Conservation (phyloP, 1,140 invertebrate species). For the Carposina sasakii region DNA sequence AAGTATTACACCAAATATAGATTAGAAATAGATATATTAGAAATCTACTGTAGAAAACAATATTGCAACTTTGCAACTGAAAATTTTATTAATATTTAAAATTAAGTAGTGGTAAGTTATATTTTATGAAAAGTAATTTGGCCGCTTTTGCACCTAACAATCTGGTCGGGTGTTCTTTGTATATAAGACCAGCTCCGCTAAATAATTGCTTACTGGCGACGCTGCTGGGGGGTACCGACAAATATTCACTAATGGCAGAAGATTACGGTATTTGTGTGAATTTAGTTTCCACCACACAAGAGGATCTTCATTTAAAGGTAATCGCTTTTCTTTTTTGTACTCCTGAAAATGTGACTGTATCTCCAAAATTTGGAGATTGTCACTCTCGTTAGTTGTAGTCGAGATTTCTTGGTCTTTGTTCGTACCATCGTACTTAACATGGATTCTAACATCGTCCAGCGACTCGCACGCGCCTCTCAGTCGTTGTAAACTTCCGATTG, state of each 20-base stretch:
- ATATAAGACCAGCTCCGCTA: constrained; percentile 6
- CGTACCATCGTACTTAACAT: not conserved
- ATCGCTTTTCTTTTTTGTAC: no score
- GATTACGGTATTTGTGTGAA: not conserved
- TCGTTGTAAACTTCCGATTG: no score
- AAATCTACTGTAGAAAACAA: no score
- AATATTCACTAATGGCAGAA: constrained; percentile 2
- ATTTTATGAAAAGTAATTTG: constrained; percentile 8
- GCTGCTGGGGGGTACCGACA: not conserved
- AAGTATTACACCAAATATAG: no score
- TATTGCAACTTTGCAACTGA: no score
- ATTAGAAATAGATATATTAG: no score
- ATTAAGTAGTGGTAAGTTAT: not conserved
- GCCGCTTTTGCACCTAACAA: constrained; percentile 1
- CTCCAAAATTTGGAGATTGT: not conserved
- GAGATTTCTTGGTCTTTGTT: not conserved
- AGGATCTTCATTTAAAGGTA: no score
- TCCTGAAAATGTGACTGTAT: no score
- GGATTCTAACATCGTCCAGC: not conserved
- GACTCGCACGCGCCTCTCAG: no score
- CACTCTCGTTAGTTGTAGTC: not conserved
- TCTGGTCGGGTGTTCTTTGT: not conserved
- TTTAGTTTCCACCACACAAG: constrained; percentile 7
- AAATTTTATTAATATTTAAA: constrained; percentile 6
- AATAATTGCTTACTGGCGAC: constrained; percentile 2